A percentile compares a stretch with the other conserved stretches of the same genome.
phyloP scores from a whole-genome alignment of 2,888 invertebrate species.

The Drosophila algonquin region DNA sequence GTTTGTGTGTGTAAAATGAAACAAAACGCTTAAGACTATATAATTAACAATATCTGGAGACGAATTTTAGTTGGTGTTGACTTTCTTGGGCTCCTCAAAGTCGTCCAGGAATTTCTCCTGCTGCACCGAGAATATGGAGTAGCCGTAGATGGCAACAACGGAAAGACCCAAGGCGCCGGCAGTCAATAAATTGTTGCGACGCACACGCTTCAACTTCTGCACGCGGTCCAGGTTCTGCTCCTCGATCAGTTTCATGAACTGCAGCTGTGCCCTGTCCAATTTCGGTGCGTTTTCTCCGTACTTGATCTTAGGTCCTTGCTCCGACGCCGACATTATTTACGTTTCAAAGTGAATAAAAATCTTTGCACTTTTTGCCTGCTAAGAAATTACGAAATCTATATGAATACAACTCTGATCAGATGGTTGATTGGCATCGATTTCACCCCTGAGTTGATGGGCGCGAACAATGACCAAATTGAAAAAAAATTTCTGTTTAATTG shows the following conservation, averaged over 20 bases:
- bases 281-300: constrained; percentile 82
- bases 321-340: constrained; percentile 78
- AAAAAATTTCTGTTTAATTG: too few species aligned
- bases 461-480: too few species aligned
- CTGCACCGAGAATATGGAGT: constrained; percentile 93
- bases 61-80: constrained; percentile 59
- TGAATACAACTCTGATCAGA: too few species aligned
- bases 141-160: constrained; percentile 92
- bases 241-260: constrained; percentile 92
- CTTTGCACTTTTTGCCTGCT: constrained; percentile 14
- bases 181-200: constrained; percentile 88
- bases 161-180: constrained; percentile 87
- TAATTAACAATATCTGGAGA: constrained; percentile 22
- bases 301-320: constrained; percentile 79
- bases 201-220: constrained; percentile 86
- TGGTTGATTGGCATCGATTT: too few species aligned
- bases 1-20: constrained; percentile 45
- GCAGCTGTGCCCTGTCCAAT: constrained; percentile 87
- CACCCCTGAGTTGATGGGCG: too few species aligned
- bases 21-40: constrained; percentile 63
- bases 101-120: constrained; percentile 97
- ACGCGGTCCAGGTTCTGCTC: constrained; percentile 90
- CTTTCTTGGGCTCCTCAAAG: constrained; percentile 92
- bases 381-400: constrained; percentile 62
- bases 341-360: constrained; percentile 3